phyloP scores from a whole-genome alignment of 2,113 vertebrate species.

The Bubo blakistoni region DNA sequence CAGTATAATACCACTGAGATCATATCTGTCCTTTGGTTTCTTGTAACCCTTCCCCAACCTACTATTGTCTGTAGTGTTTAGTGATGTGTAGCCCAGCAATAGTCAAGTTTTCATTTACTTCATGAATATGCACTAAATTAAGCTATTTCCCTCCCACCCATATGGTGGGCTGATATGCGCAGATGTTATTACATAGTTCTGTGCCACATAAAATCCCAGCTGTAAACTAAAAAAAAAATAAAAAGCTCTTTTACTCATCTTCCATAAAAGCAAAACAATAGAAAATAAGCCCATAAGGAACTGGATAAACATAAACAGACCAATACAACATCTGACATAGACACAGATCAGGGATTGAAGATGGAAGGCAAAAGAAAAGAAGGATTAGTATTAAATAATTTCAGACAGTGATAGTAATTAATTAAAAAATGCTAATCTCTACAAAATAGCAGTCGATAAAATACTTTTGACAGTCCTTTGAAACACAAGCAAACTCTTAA shows the following conservation, averaged over 20 bases:
- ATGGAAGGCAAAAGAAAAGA: neutral
- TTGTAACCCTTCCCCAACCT: neutral
- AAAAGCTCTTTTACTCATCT: conserved; percentile 5
- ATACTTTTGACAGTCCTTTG: neutral
- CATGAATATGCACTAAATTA: conserved; percentile 61
- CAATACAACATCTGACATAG: neutral
- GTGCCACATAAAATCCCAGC: conserved; percentile 57
- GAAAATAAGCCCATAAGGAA: neutral
- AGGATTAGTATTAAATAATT: conserved; percentile 1
- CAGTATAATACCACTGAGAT: neutral
- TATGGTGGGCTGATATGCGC: conserved; percentile 62
- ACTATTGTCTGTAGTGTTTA: neutral
- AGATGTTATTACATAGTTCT: conserved; percentile 58
- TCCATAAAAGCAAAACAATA: neutral
- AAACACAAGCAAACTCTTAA: neutral
- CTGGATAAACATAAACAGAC: neutral
- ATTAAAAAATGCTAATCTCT: neutral
- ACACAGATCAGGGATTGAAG: neutral
- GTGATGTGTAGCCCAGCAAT: neutral
- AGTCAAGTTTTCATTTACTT: conserved; percentile 50
- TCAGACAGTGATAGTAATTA: neutral
- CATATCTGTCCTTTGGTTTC: neutral
- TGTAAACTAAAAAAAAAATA: neutral
- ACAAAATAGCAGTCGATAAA: neutral
- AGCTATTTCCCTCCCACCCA: conserved; percentile 55